Base-by-base conservation (phyloP, 2,797 vertebrate species). In the Pseudotriccus pelzelni region DNA sequence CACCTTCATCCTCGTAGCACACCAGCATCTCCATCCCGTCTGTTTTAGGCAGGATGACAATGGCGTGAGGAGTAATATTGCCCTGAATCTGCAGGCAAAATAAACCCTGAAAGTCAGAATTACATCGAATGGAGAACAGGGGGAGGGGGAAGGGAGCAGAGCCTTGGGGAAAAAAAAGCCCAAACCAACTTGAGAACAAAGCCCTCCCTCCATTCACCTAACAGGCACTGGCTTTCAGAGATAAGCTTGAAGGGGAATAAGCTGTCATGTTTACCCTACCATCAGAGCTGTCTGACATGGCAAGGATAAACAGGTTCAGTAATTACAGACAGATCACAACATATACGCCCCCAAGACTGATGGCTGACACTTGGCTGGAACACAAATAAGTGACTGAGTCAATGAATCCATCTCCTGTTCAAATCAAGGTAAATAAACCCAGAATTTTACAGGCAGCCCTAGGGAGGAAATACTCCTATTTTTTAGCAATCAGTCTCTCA, bases 21-120 rank as follows among this genome's bases (percentile, higher is more conserved):
- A 99, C 99, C 83, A 99, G 98, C 99, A 99, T 99, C 98, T 99
- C 99, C 99, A 99, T 99, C 95, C 99, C 99, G 75, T 99, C 99
- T 53, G 99, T 99, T 98, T 99, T 99, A 95, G 99, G 99, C 98
- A 99, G 98, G 97, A 99, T 99, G 98, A 99, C 99, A 95, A 99
- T 99, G 98, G 99, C 99, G 69, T 99, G 99, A 94, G 99, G 99
- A 96, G 99, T 99, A 97, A 99, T 99, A 98, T 98, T 99, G 98
- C 99, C 99, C 98, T 99, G 99, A 98, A 99, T 99, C 99, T 99
- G 98, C 92, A 94, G 96, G 96, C 56, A 73, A 94, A 96, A 97
- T 50, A 97, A 37, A 97, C 27, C 82, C 92, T 15, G 8, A 11
- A 76, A 55, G 76, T 88, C 93, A 95, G 68, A 63, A 89, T 94